Base-by-base conservation (phyloP, 2,888 invertebrate species). In the Thymelicus acteon region DNA sequence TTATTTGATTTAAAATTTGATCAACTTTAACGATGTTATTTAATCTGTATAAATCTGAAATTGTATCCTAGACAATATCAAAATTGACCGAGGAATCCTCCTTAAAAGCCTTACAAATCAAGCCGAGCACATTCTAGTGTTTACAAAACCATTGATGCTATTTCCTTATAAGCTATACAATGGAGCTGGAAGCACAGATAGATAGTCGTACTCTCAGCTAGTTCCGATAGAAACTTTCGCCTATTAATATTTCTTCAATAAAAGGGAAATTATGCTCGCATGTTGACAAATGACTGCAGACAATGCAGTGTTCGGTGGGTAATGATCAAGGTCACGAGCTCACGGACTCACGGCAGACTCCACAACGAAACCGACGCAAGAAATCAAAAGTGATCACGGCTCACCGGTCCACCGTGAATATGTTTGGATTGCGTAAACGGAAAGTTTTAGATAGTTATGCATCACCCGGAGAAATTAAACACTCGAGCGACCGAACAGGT, bases 371-470 rank as follows among this genome's bases (percentile, higher is more conserved):
- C 60, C 15, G 52, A 62, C 64, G 54, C 19, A 19, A 8, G 79
- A 92, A 92, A 92, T 86, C 88, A 91, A 92, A 90, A 92, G 91
- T 90, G 87, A 86, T 86, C 84, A 82, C 83, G 82, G 80, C 86
- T 88, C 84, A 87, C 84, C 84, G 80, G 81, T 82, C 80, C 80
- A 13, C n/a, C 58, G 69, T 58, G 49, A 60, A 71, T 60, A 60
- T 80, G 78, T 78, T 67, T 72, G 71, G 71, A 77, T 75, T 77
- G 75, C 77, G 76, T 76, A 77, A 78, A 74, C 73, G 75, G 65
- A 74, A 73, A 70, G 62, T 67, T 58, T 67, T 67, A 71, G 65
- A 71, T 65, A 49, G 70, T 71, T 71, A 71, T 40, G 65, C 37
- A 54, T 65, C 54, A 31, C 19, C 24, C 24, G 71, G 54, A 65